Percentiles rank a stretch among this genome's conserved stretches.
phyloP scores from a whole-genome alignment of 2,113 vertebrate genomes.

The Lagopus muta region DNA sequence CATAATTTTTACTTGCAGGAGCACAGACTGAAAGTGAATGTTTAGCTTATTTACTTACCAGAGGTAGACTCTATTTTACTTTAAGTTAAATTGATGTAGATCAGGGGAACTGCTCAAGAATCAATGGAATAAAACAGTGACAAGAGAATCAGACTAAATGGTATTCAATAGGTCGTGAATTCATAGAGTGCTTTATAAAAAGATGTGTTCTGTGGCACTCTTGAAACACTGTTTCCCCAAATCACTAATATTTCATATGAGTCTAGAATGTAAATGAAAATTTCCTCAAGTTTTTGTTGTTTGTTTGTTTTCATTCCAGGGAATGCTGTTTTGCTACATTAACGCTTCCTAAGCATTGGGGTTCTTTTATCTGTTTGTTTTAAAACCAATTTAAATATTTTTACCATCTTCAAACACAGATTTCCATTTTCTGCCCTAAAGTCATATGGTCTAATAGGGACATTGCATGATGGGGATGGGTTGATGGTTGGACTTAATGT shows the following conservation, averaged over 20 bases:
- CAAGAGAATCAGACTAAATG: neutral
- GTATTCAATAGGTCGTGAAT: neutral
- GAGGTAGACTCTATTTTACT: neutral
- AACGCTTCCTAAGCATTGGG: no score
- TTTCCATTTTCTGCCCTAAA: no score
- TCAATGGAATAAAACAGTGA: neutral
- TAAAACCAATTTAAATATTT: neutral
- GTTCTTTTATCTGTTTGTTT: neutral
- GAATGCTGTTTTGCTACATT: neutral
- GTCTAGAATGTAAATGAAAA: neutral
- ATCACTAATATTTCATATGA: neutral
- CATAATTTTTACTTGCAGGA: neutral
- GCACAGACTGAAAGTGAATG: neutral
- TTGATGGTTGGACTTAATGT: no score
- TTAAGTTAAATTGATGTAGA: neutral
- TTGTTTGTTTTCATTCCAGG: neutral
- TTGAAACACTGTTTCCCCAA: neutral
- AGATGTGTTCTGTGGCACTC: fast-evolving
- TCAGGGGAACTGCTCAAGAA: neutral
- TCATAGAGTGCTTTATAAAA: neutral
- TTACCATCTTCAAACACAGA: neutral
- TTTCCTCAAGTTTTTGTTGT: neutral
- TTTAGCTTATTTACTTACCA: neutral
- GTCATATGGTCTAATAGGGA: no score
- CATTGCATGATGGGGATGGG: no score